Percentiles rank a stretch among this genome's conserved stretches.
Conservation (phyloP, 2,888 invertebrate genomes). For the Plebejus argus region DNA sequence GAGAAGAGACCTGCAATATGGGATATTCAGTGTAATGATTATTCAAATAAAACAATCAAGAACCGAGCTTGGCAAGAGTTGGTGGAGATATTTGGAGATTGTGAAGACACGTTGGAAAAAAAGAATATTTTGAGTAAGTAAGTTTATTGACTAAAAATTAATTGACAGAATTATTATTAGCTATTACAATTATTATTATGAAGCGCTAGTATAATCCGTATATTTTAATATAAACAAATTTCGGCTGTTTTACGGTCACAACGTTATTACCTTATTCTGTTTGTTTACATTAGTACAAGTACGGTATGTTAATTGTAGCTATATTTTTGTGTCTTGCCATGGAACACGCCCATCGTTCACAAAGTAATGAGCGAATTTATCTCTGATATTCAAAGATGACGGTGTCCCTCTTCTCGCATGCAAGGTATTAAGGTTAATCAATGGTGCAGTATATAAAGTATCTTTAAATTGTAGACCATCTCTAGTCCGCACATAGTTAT, state of each 20-base stretch:
- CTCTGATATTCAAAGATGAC: slow-evolving; percentile 45
- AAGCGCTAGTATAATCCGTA: slow-evolving; percentile 41
- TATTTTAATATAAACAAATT: slow-evolving; percentile 29
- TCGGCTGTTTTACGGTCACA: no score
- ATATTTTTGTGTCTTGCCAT: slow-evolving; percentile 46
- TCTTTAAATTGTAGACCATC: slow-evolving; percentile 45
- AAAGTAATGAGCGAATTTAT: slow-evolving; percentile 46
- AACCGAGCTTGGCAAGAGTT: slow-evolving; percentile 44
- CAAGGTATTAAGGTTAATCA: slow-evolving; percentile 44
- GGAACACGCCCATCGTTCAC: slow-evolving; percentile 44
- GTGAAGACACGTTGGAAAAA: not conserved
- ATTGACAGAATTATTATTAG: slow-evolving; percentile 35
- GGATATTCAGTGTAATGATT: slow-evolving; percentile 44
- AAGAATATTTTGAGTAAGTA: slow-evolving; percentile 41
- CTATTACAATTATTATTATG: slow-evolving; percentile 33
- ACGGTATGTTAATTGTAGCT: no score
- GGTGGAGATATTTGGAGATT: slow-evolving; percentile 31
- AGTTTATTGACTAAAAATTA: no score
- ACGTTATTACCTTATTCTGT: no score
- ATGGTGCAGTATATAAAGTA: slow-evolving; percentile 40
- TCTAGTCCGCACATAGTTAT: slow-evolving; percentile 45
- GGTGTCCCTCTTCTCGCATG: slow-evolving; percentile 43
- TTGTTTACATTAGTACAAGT: slow-evolving; percentile 27
- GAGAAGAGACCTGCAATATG: slow-evolving; percentile 45
- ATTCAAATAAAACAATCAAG: slow-evolving; percentile 44